Conservation (phyloP, 2,888 invertebrate genomes). For the Lithophane semibrunnea region DNA sequence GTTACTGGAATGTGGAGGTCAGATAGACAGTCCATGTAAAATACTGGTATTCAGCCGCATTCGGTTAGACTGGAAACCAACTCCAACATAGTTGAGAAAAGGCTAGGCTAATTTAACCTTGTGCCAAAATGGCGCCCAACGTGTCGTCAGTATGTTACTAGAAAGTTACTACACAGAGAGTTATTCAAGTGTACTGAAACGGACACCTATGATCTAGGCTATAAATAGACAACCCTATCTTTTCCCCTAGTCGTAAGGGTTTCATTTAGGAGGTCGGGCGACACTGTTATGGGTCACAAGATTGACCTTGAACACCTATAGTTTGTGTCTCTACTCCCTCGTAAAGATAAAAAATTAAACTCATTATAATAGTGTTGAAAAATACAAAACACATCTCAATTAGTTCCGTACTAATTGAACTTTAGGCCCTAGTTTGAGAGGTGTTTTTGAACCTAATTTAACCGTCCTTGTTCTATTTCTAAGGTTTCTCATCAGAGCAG, state of each 20-base stretch:
- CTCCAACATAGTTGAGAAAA: not conserved
- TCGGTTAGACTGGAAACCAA: not conserved
- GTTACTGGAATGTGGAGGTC: not conserved
- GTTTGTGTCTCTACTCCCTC: not conserved
- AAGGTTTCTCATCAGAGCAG: not conserved
- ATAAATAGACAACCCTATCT: slow-evolving; percentile 51
- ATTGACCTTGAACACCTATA: slow-evolving; percentile 32
- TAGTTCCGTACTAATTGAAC: not conserved
- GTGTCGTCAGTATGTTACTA: slow-evolving; percentile 15
- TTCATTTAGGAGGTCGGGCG: slow-evolving; percentile 32
- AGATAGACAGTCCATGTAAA: not conserved
- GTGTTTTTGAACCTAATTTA: not conserved
- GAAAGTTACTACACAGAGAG: slow-evolving; percentile 41
- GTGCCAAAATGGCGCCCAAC: slow-evolving; percentile 12
- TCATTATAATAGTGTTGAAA: not conserved
- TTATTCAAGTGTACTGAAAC: slow-evolving; percentile 57
- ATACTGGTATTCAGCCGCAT: not conserved
- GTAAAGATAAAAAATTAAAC: not conserved
- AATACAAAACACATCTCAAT: too few species aligned
- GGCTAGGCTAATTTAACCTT: not conserved
- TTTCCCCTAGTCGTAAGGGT: slow-evolving; percentile 48
- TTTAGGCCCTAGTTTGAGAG: too few species aligned
- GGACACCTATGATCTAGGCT: slow-evolving; percentile 57
- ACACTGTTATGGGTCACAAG: slow-evolving; percentile 29
- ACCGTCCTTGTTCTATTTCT: not conserved